Evolutionary conservation across 1,140 invertebrate genomes (phyloP).

Genomic region (Procambarus clarkii): DNA sequence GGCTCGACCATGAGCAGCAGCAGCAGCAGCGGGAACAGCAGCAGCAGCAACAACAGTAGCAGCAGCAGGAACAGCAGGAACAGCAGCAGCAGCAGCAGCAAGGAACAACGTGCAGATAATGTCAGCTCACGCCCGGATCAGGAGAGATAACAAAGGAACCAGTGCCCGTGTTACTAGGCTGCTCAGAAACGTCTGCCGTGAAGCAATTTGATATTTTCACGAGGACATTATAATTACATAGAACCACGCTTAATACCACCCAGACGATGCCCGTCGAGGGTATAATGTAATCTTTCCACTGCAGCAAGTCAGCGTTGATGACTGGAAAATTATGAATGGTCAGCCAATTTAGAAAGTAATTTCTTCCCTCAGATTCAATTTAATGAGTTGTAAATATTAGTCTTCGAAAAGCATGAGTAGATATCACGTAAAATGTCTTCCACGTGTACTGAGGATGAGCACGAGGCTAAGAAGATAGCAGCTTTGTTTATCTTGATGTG

Average conservation of each 20-base stretch:
- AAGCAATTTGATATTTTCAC: not conserved
- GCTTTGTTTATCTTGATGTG: not conserved
- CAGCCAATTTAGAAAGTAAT: not conserved
- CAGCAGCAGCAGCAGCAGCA: not conserved
- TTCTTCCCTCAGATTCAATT: not conserved
- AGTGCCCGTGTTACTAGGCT: not conserved
- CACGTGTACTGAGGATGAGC: not conserved
- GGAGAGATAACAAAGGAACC: not conserved
- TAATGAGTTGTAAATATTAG: not conserved
- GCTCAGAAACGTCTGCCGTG: not conserved
- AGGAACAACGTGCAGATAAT: not conserved
- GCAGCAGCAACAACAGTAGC: not conserved
- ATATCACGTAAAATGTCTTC: not conserved
- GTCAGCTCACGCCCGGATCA: not conserved
- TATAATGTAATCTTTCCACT: not conserved
- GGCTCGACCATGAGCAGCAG: not conserved
- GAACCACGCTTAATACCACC: not conserved
- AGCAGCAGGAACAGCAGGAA: not conserved
- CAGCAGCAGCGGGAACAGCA: not conserved
- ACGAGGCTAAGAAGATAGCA: not conserved
- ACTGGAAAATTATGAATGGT: not conserved
- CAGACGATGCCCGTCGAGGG: not conserved
- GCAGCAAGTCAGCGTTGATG: not conserved
- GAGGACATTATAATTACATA: constrained; percentile 3
- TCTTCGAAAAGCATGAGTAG: not conserved